These are phyloP conservation scores for Reinhardtius hippoglossoides DNA, from an alignment of 2,113 vertebrate genomes.

Conservation along the genomic window DNA sequence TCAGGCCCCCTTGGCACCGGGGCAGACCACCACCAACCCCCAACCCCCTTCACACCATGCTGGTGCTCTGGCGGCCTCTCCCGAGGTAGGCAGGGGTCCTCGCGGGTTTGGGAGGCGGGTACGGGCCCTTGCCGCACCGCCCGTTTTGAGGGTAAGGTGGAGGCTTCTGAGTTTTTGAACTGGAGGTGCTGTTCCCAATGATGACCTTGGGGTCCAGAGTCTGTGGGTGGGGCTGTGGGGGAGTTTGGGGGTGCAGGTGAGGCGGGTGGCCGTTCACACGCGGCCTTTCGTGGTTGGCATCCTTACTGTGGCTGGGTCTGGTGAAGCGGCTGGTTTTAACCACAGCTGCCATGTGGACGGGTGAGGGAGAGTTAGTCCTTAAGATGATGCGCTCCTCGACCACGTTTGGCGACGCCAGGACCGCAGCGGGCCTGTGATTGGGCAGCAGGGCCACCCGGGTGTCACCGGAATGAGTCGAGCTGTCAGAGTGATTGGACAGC, in stretches of 20 bases:
- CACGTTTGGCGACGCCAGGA: background rate
- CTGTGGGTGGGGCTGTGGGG: constrained; percentile 45
- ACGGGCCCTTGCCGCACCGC: constrained; percentile 62
- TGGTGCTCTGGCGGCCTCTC: constrained; percentile 75
- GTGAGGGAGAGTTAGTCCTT: constrained; percentile 73
- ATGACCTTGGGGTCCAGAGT: constrained; percentile 59
- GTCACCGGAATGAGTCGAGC: constrained; percentile 44
- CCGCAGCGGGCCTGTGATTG: constrained; percentile 34
- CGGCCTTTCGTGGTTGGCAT: constrained; percentile 28
- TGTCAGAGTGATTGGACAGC: constrained; percentile 32
- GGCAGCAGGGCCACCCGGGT: constrained; percentile 30
- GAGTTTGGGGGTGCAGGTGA: constrained; percentile 38
- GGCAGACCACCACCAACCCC: constrained; percentile 53
- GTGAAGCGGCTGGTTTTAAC: constrained; percentile 75
- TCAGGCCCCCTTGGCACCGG: constrained; percentile 64
- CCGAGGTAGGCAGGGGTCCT: constrained; percentile 64
- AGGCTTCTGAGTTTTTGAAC: constrained; percentile 74
- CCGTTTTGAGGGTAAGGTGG: constrained; percentile 81
- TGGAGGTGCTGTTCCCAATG: constrained; percentile 55
- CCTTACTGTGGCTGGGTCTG: constrained; percentile 44
- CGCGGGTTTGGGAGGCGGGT: constrained; percentile 40
- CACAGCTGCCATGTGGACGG: constrained; percentile 70
- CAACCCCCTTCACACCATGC: constrained; percentile 76
- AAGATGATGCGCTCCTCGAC: constrained; percentile 65
- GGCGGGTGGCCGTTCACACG: constrained; percentile 71